Conservation (phyloP, 2,113 vertebrate genomes). For the Ovibos moschatus region DNA sequence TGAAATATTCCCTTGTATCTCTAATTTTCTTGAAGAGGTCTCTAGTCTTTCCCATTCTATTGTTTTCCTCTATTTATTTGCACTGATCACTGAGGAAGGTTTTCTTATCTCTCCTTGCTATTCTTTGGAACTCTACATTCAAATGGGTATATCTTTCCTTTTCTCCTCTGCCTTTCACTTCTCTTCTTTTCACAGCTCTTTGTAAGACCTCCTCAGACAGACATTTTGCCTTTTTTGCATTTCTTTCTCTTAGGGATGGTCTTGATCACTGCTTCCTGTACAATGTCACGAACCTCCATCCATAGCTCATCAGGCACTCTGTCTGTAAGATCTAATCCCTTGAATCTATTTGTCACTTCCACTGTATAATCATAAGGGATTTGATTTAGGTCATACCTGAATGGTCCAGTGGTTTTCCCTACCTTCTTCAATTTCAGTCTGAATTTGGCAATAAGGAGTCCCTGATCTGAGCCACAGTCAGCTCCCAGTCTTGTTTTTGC, state of each 20-base stretch:
- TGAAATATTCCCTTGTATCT: no score
- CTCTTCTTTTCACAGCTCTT: neutral
- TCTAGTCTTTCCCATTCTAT: no score
- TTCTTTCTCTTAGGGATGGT: neutral
- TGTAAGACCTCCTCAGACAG: neutral
- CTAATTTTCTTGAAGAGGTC: no score
- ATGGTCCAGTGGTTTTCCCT: neutral
- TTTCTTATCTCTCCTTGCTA: neutral
- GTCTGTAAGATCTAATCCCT: neutral
- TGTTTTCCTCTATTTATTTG: no score
- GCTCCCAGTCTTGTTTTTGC: neutral
- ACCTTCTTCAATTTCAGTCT: neutral
- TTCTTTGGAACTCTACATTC: neutral
- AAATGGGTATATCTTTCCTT: neutral
- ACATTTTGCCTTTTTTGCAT: neutral
- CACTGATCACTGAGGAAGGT: no score
- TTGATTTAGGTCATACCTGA: neutral
- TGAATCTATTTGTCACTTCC: neutral
- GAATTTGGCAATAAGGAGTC: neutral
- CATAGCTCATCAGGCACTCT: neutral
- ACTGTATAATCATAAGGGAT: neutral
- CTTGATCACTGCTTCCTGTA: neutral
- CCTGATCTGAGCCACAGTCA: neutral
- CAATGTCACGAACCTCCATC: neutral
- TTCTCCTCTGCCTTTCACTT: neutral